These are phyloP conservation scores for Netelia virgata DNA, from an alignment of 2,888 invertebrate genomes.

Conservation along the genomic window DNA sequence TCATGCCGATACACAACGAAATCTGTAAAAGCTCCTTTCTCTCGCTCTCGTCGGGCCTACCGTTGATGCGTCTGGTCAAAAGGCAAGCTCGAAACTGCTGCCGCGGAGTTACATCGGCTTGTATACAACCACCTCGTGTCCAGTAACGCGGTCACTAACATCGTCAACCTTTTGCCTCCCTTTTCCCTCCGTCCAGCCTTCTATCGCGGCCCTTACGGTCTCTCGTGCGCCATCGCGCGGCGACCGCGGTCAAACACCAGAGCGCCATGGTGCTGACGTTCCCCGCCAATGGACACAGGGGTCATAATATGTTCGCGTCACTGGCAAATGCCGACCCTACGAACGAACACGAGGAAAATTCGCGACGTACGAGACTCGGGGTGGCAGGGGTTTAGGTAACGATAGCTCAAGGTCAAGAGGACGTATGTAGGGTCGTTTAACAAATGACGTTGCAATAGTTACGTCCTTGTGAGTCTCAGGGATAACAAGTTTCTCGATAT, in stretches of 20 bases:
- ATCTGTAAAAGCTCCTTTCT: conserved; percentile 59
- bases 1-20: conserved; percentile 37
- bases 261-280: conserved; percentile 61
- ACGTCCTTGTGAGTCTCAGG: no score
- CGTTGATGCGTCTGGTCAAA: conserved; percentile 41
- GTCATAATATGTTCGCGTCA: conserved; percentile 82
- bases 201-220: conserved; percentile 44
- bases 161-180: conserved; percentile 16
- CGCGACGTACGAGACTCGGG: conserved; percentile 29
- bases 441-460: no score
- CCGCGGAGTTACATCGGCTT: conserved; percentile 36
- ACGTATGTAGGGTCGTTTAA: neutral
- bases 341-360: conserved; percentile 43
- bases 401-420: conserved; percentile 11
- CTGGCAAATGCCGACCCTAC: conserved; percentile 71
- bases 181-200: conserved; percentile 35
- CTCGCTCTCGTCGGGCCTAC: conserved; percentile 40
- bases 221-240: conserved; percentile 75
- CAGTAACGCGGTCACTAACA: conserved; percentile 41
- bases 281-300: conserved; percentile 46
- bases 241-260: conserved; percentile 79
- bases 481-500: no score
- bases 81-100: conserved; percentile 61
- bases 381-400: neutral
- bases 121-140: conserved; percentile 54